phyloP scores from a whole-genome alignment of 1,140 invertebrate genomes.

The Gonatopus flavifemur region DNA sequence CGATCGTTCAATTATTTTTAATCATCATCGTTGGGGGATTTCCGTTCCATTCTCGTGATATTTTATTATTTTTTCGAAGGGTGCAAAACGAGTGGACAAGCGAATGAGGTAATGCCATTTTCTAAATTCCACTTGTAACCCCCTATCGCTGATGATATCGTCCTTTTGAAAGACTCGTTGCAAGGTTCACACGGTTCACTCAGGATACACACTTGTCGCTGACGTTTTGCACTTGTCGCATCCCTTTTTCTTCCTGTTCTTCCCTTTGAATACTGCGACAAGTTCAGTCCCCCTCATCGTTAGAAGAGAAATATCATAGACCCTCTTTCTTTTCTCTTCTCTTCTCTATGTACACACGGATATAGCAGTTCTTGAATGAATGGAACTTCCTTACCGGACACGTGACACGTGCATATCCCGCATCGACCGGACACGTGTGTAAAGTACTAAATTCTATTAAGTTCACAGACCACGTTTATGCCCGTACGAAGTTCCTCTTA shows the following conservation, averaged over 20 bases:
- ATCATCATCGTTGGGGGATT: too few relatives aligned
- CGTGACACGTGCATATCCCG: constrained; percentile 51
- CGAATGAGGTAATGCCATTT: too few relatives aligned
- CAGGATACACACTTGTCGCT: constrained; percentile 44
- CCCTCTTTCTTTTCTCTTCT: too few relatives aligned
- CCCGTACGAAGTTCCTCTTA: constrained; percentile 2
- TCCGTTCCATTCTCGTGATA: too few relatives aligned
- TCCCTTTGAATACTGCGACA: too few relatives aligned
- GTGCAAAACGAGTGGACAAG: too few relatives aligned
- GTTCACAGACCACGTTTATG: constrained; percentile 13
- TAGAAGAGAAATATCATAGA: neutral
- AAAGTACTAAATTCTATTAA: constrained; percentile 12
- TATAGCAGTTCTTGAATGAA: neutral
- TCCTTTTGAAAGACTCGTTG: constrained; percentile 27
- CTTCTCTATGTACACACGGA: neutral
- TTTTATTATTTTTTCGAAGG: too few relatives aligned
- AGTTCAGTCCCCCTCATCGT: neutral
- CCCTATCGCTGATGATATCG: constrained; percentile 27
- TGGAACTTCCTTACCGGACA: constrained; percentile 27
- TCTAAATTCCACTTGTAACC: too few relatives aligned
- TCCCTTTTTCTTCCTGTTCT: constrained; percentile 16
- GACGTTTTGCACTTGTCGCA: constrained; percentile 32
- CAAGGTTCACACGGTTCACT: constrained; percentile 31
- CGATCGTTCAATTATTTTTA: too few relatives aligned
- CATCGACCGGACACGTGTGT: constrained; percentile 26